These are phyloP conservation scores for Theretra japonica DNA, from an alignment of 2,888 invertebrate species.

Conservation along the genomic window DNA sequence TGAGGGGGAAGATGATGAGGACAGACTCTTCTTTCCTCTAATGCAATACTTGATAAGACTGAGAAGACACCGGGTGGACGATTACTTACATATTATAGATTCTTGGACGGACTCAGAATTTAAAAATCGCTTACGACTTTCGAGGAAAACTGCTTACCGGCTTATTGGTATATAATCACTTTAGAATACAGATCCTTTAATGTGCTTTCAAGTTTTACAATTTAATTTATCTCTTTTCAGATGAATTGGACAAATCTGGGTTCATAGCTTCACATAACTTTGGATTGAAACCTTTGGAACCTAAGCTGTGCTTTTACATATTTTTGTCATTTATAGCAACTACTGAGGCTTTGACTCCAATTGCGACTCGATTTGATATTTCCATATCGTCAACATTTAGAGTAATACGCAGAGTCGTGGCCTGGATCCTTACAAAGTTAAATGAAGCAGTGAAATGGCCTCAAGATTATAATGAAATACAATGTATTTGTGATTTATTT, in stretches of 20 bases:
- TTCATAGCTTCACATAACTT: constrained; percentile 68
- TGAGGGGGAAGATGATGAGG: constrained; percentile 52
- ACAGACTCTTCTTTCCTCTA: constrained; percentile 63
- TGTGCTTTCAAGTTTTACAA: constrained; percentile 4
- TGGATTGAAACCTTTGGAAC: constrained; percentile 67
- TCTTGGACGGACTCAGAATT: constrained; percentile 68
- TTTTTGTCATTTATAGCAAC: constrained; percentile 67
- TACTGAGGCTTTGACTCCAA: constrained; percentile 66
- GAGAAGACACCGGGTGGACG: constrained; percentile 61
- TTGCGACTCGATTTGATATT: constrained; percentile 68
- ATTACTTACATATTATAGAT: constrained; percentile 66
- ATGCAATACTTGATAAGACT: constrained; percentile 65
- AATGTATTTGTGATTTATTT: constrained; percentile 56
- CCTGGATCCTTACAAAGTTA: constrained; percentile 68
- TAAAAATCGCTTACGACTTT: constrained; percentile 62
- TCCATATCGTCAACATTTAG: constrained; percentile 70
- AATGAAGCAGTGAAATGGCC: constrained; percentile 68
- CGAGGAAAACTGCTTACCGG: constrained; percentile 57
- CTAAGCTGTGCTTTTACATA: constrained; percentile 68
- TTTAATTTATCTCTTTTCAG: constrained; percentile 53
- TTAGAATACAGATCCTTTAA: neutral
- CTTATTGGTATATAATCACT: constrained; percentile 57
- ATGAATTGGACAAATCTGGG: constrained; percentile 67
- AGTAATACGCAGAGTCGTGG: constrained; percentile 65
- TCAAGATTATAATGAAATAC: constrained; percentile 55